phyloP scores from a whole-genome alignment of 2,113 vertebrate genomes.

The Danio rerio region DNA sequence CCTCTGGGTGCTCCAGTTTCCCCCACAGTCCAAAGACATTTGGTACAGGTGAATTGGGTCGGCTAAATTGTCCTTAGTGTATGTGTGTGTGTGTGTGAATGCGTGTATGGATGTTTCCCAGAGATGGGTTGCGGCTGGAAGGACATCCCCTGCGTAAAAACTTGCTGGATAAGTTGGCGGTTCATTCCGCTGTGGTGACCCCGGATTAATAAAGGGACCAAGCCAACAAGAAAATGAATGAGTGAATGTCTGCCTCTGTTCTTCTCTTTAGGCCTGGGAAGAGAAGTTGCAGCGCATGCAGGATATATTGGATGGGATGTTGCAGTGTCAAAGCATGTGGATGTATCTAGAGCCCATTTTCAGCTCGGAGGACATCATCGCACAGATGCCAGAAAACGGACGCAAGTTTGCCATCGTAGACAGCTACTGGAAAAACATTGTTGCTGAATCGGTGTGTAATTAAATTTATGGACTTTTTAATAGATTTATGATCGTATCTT shows the following conservation, averaged over 20 bases:
- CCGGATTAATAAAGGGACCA: too few species aligned
- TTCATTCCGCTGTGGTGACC: too few species aligned
- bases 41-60: too few species aligned
- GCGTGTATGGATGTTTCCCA: too few species aligned
- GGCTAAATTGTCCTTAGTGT: too few species aligned
- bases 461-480: neutral
- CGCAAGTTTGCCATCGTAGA: conserved; percentile 87
- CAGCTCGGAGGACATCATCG: conserved; percentile 90
- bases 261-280: conserved; percentile 83
- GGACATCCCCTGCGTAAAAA: too few species aligned
- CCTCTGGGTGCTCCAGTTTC: too few species aligned
- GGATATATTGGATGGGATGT: conserved; percentile 86
- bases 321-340: conserved; percentile 89
- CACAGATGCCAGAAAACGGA: conserved; percentile 94
- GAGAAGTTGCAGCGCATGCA: conserved; percentile 84
- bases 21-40: too few species aligned
- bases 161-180: too few species aligned
- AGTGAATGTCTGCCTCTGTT: conserved; percentile 6
- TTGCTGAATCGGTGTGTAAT: conserved; percentile 78
- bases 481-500: neutral
- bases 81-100: too few species aligned
- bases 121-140: too few species aligned
- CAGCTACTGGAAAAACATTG: conserved; percentile 85
- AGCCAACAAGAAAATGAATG: too few species aligned
- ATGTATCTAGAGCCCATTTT: conserved; percentile 94